These are phyloP conservation scores for Piezodorus guildinii DNA, from an alignment of 1,140 invertebrate genomes.

Conservation along the genomic window DNA sequence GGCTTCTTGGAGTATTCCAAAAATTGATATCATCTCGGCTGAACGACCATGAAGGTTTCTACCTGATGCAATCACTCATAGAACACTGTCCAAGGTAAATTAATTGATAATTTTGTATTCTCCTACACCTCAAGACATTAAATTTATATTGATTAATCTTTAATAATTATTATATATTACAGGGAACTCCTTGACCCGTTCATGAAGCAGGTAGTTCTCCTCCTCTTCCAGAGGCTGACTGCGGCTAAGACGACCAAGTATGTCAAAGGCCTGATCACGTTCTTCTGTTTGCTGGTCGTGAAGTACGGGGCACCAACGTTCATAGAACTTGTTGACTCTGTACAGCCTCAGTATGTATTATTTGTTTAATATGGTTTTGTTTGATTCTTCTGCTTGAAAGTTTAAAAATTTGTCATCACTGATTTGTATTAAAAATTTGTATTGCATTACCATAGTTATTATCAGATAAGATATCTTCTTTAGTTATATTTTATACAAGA, in stretches of 20 bases:
- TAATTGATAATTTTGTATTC: slow-evolving; percentile 20
- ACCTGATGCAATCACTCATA: slow-evolving; percentile 73
- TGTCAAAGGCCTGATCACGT: slow-evolving; percentile 76
- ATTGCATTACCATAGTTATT: too few species aligned
- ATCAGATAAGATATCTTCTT: too few species aligned
- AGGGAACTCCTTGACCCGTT: slow-evolving; percentile 50
- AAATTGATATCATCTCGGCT: slow-evolving; percentile 90
- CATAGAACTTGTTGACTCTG: slow-evolving; percentile 67
- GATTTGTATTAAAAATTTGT: too few species aligned
- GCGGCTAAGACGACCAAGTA: slow-evolving; percentile 91
- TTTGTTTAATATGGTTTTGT: too few species aligned
- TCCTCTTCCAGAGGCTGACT: slow-evolving; percentile 83
- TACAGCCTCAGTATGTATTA: slow-evolving; percentile 69
- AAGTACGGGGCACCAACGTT: slow-evolving; percentile 61
- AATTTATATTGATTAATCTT: too few species aligned
- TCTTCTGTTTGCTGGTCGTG: slow-evolving; percentile 74
- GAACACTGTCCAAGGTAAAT: slow-evolving; percentile 60
- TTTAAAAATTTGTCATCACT: too few species aligned
- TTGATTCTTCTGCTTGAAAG: too few species aligned
- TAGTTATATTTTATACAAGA: too few species aligned
- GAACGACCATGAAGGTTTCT: slow-evolving; percentile 94
- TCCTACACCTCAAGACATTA: too few species aligned
- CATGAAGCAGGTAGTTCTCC: slow-evolving; percentile 77
- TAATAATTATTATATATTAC: neutral
- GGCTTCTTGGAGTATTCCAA: slow-evolving; percentile 87